Percentiles rank a stretch among this genome's conserved stretches.
phyloP scores from a whole-genome alignment of 2,888 invertebrate genomes.

The Trichogramma evanescens region DNA sequence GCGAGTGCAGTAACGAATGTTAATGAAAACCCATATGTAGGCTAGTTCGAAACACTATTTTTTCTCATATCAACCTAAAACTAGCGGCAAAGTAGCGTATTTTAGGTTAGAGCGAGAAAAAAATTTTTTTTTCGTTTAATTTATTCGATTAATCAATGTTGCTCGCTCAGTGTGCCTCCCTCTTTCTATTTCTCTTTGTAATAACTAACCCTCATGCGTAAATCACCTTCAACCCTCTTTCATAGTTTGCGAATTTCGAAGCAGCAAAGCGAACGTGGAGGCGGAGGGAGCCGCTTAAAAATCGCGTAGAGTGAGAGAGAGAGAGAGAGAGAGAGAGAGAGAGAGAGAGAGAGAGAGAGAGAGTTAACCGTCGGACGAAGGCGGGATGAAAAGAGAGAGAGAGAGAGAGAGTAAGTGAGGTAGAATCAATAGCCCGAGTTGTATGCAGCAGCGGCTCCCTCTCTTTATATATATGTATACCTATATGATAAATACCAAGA shows the following conservation, averaged over 20 bases:
- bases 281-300: background rate
- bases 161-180: no score
- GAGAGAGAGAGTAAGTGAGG: slow-evolving; percentile 30
- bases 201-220: no score
- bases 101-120: no score
- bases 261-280: background rate
- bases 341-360: background rate
- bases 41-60: no score
- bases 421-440: slow-evolving; percentile 44
- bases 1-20: no score
- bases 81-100: no score
- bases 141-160: no score
- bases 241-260: background rate
- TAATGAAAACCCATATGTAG: no score
- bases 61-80: no score
- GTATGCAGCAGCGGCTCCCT: slow-evolving; percentile 16
- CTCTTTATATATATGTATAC: background rate
- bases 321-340: background rate
- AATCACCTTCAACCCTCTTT: background rate
- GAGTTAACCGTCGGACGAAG: background rate
- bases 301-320: background rate
- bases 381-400: background rate
- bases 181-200: no score
- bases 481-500: no score
- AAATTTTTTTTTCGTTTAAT: no score